These are phyloP conservation scores for Lysandra bellargus DNA, from an alignment of 2,888 invertebrate species.

Conservation along the genomic window DNA sequence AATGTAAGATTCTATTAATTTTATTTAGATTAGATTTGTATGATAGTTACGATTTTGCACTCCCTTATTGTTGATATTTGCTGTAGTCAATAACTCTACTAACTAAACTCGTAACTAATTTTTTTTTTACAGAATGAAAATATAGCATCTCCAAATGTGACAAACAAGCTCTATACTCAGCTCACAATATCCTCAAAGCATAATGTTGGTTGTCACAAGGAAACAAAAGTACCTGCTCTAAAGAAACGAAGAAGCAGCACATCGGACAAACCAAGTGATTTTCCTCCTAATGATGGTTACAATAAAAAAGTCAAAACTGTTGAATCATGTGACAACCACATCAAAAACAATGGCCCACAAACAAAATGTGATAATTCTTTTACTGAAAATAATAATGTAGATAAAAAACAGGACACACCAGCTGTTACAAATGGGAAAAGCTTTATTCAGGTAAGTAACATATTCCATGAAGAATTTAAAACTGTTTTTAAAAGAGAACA, in stretches of 20 bases:
- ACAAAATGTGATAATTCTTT: slow-evolving; percentile 58
- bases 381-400: slow-evolving; percentile 62
- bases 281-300: slow-evolving; percentile 56
- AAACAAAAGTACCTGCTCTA: slow-evolving; percentile 62
- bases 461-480: not conserved
- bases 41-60: not conserved
- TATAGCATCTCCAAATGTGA: slow-evolving; percentile 62
- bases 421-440: slow-evolving; percentile 66
- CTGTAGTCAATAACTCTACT: not conserved
- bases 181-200: slow-evolving; percentile 72
- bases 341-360: slow-evolving; percentile 59
- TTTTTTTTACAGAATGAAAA: slow-evolving; percentile 65
- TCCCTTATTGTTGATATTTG: not conserved
- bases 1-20: slow-evolving; percentile 54
- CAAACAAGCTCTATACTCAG: slow-evolving; percentile 73
- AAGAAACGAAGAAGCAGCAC: slow-evolving; percentile 75
- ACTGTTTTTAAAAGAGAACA: not conserved
- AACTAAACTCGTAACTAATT: not conserved
- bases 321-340: slow-evolving; percentile 68
- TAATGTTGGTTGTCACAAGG: slow-evolving; percentile 60
- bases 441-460: slow-evolving; percentile 55
- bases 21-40: not conserved
- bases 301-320: slow-evolving; percentile 63
- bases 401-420: slow-evolving; percentile 59
- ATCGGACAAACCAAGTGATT: slow-evolving; percentile 72